Conservation (phyloP, 2,113 vertebrate species). For the Sisor rabdophorus region DNA sequence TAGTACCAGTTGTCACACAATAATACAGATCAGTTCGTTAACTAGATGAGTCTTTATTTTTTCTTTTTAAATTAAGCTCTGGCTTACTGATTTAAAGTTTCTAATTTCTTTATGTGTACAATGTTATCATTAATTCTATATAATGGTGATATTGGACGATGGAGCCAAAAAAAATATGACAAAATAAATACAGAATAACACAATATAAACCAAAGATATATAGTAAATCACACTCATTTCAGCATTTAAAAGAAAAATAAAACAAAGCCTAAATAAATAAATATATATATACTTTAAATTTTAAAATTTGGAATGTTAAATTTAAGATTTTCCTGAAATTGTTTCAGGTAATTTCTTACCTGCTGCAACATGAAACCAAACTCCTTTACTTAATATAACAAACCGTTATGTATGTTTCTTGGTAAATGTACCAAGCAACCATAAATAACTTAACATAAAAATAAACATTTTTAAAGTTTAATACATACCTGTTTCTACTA, state of each 20-base stretch:
- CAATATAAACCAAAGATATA: neutral
- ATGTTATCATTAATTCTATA: neutral
- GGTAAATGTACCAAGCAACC: neutral
- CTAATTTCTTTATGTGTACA: too few species aligned
- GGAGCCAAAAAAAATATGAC: neutral
- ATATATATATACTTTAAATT: too few species aligned
- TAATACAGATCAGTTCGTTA: neutral
- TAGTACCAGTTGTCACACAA: conserved; percentile 44
- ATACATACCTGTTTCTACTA: conserved; percentile 48
- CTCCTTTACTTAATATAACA: neutral
- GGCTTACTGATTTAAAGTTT: neutral
- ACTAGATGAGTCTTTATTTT: neutral
- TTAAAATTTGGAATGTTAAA: too few species aligned
- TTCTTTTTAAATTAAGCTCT: neutral
- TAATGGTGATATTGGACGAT: neutral
- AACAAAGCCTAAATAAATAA: too few species aligned
- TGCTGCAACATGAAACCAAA: neutral
- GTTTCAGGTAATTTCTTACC: neutral
- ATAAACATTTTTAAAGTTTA: neutral
- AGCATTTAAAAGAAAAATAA: neutral
- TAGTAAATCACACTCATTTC: neutral
- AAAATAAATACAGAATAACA: neutral
- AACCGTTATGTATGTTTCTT: too few species aligned
- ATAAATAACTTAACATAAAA: neutral
- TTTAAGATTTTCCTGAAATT: neutral